Conservation (phyloP, 2,113 vertebrate species). For the Pandion haliaetus region DNA sequence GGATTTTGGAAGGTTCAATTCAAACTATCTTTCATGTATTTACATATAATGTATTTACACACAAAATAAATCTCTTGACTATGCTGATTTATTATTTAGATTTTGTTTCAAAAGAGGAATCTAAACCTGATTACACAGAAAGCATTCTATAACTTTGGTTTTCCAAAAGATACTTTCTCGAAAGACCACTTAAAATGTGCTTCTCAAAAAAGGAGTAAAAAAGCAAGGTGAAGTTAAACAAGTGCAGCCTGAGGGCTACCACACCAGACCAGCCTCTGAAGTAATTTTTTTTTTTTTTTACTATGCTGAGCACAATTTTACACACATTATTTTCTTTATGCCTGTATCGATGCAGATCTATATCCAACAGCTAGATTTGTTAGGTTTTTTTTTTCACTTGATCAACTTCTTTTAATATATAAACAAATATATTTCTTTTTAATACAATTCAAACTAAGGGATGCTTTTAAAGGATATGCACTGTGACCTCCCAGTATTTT, state of each 20-base stretch:
- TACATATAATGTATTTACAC: background rate
- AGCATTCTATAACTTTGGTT: background rate
- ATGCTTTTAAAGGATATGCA: background rate
- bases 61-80: background rate
- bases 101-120: background rate
- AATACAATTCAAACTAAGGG: background rate
- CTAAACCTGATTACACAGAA: background rate
- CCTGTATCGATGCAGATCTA: background rate
- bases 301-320: background rate
- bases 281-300: background rate
- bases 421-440: no score
- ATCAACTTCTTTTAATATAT: background rate
- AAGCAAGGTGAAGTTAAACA: no score
- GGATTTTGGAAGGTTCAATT: background rate
- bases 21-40: background rate
- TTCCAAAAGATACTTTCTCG: background rate
- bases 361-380: background rate
- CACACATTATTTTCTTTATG: background rate
- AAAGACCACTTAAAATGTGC: background rate
- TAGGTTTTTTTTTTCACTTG: background rate
- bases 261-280: background rate
- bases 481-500: background rate
- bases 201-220: background rate
- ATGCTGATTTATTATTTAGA: no score
- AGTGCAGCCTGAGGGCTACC: background rate